Conservation (phyloP, 2,797 vertebrate species). For the Bucorvus abyssinicus region DNA sequence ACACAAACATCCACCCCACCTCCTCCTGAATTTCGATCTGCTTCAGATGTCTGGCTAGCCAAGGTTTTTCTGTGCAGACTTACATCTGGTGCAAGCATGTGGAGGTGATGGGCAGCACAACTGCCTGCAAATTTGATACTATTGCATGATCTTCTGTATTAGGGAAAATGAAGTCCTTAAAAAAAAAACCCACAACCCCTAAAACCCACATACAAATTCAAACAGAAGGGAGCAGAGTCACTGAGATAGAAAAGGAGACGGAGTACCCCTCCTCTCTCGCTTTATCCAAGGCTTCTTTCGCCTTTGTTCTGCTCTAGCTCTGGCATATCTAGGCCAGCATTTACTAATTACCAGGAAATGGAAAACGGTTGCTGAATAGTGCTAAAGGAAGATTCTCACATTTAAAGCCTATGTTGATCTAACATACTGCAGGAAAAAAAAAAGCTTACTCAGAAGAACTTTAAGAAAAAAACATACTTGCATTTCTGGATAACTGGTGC, state of each 20-base stretch:
- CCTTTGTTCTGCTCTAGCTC: not conserved
- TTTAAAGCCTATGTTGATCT: not conserved
- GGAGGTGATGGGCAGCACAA: not conserved
- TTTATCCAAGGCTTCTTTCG: not conserved
- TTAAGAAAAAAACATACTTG: not conserved
- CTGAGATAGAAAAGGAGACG: not conserved
- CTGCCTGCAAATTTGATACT: not conserved
- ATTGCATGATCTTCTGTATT: not conserved
- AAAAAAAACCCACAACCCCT: not conserved
- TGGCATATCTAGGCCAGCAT: not conserved
- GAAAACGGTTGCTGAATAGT: not conserved
- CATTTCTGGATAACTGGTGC: not conserved
- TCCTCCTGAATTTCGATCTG: not conserved
- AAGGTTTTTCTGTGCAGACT: not conserved
- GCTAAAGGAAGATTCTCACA: not conserved
- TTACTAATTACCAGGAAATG: not conserved
- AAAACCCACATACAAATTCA: not conserved
- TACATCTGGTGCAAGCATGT: not conserved
- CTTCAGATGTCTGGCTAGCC: not conserved
- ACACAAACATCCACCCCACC: not conserved
- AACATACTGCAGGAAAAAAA: not conserved
- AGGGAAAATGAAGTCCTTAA: not conserved
- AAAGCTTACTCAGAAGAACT: not conserved
- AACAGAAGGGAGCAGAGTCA: not conserved
- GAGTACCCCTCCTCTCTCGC: not conserved